A percentile compares a stretch with the other conserved stretches of the same genome.
Evolutionary conservation across 2,797 vertebrate genomes (phyloP).

Genomic region (Acanthornis magna): DNA sequence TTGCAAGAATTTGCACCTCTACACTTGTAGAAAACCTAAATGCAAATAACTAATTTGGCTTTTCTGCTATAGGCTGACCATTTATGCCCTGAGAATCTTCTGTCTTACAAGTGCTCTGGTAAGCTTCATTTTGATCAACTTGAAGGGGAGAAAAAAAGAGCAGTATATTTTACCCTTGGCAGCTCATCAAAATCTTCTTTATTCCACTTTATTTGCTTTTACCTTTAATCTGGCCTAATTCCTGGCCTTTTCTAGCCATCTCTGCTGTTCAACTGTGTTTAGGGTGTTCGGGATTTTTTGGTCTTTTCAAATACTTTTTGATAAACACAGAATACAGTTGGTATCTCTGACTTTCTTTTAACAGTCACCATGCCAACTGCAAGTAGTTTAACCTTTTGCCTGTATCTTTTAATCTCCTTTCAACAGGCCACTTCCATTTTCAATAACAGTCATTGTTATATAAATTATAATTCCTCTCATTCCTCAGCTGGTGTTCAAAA

Average conservation of each 20-base stretch:
- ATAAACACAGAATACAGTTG: not conserved
- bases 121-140: not conserved
- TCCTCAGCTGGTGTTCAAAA: not conserved
- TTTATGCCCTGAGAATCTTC: not conserved
- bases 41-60: not conserved
- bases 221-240: not conserved
- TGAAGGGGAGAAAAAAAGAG: accelerated
- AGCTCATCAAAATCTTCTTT: not conserved
- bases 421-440: not conserved
- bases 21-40: not conserved
- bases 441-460: not conserved
- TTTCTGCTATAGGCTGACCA: not conserved
- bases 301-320: not conserved
- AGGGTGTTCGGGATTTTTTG: not conserved
- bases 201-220: not conserved
- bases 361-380: not conserved
- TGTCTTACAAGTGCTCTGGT: not conserved
- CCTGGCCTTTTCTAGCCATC: not conserved
- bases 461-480: not conserved
- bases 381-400: not conserved
- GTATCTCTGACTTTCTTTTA: not conserved
- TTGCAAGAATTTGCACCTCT: not conserved
- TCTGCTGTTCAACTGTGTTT: not conserved
- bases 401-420: not conserved
- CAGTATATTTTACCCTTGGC: not conserved